These are phyloP conservation scores for Melanotaenia pygmaea DNA, from an alignment of 2,797 vertebrate genomes.

Conservation along the genomic window DNA sequence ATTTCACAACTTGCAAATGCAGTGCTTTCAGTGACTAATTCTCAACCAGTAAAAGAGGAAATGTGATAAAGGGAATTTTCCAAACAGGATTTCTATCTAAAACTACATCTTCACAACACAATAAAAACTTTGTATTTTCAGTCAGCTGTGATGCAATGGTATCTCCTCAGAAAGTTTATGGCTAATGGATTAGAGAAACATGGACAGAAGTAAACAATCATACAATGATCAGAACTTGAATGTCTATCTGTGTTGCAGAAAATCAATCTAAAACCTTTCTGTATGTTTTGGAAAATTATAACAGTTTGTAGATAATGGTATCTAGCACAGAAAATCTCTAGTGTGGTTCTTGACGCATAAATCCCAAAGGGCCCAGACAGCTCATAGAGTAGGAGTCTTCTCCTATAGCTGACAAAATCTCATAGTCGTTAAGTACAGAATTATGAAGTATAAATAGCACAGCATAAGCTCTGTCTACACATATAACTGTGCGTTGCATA, in stretches of 20 bases:
- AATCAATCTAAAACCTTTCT: slow-evolving; percentile 25
- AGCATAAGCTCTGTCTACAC: slow-evolving; percentile 42
- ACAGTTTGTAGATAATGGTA: slow-evolving; percentile 17
- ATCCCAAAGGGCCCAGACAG: slow-evolving; percentile 11
- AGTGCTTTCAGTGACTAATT: neutral
- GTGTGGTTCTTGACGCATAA: slow-evolving; percentile 30
- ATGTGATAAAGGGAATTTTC: neutral
- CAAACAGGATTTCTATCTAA: neutral
- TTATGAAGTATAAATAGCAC: slow-evolving; percentile 59
- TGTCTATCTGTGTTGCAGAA: slow-evolving; percentile 7
- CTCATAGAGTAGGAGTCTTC: slow-evolving; percentile 25
- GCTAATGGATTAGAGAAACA: slow-evolving; percentile 2
- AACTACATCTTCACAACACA: neutral
- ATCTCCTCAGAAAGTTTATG: neutral
- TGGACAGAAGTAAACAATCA: neutral
- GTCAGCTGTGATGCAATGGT: neutral
- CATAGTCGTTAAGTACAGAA: slow-evolving; percentile 62
- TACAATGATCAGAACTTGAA: neutral
- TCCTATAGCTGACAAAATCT: slow-evolving; percentile 58
- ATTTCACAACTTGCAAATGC: neutral
- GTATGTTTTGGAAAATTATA: slow-evolving; percentile 29
- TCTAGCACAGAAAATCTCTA: slow-evolving; percentile 13
- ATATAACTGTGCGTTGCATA: slow-evolving; percentile 38
- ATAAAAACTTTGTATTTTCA: slow-evolving; percentile 4
- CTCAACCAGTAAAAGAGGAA: neutral